Base-by-base conservation (phyloP, 2,888 invertebrate species). In the Euzophera pinguis region DNA sequence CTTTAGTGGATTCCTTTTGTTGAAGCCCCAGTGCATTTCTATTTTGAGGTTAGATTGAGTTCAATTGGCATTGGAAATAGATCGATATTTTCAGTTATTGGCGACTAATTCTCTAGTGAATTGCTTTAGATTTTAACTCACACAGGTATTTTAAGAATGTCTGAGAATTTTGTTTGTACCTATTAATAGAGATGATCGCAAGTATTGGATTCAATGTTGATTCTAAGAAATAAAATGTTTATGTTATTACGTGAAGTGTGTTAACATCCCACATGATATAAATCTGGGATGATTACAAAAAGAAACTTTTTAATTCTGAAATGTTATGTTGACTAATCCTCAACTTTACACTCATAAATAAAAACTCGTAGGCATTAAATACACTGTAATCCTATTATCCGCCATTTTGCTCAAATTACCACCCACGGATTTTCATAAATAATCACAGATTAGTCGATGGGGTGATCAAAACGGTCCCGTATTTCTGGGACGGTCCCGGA, bases 1-100 rank as follows among this genome's bases (percentile, higher is more conserved):
- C 68, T 67, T 67, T 64, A 74, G 71, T 70, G 67, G 72, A 65
- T 66, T 71, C 62, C 74, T 70, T 77, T 81, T 80, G 78, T 80
- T 65, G 65, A 59, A 59, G 60, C 58, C 61, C 61, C 52, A 27
- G 51, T 35, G 53, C 45, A 53, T 55, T 47, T 53, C 55, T 58
- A 42, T 58, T 59, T 59, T 35, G 54, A 54, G 55, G 51, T 54
- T 54, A 57, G 61, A 63, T 68, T 65, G 69, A 62, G 62, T 65
- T 57, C 63, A 53, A 64, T 67, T 65, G 64, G 48, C 53, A 59
- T 61, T 63, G 56, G 63, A 59, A 58, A 63, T 63, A 61, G 67
- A 68, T 29, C 9, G 43, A 22, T 22, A 22, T 12, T 43, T 29
- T 29, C 8, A 14, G 43, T 29, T 27, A 43, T 43, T 17, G 17